Percentiles rank a stretch among this genome's conserved stretches.
phyloP scores from a whole-genome alignment of 1,140 invertebrate genomes.

The Antheraea pernyi region DNA sequence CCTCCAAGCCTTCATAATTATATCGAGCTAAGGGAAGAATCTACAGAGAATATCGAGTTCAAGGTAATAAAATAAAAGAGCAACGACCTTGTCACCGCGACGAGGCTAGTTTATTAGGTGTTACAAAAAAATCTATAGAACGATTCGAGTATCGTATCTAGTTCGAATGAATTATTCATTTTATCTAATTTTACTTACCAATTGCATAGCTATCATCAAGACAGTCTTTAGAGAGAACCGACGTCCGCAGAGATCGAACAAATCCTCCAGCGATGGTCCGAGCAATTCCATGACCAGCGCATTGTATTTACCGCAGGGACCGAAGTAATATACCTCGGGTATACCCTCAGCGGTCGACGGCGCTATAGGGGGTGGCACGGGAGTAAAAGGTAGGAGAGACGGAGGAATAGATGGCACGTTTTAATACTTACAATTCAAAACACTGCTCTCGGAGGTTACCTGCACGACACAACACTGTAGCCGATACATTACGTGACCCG shows the following conservation, averaged over 20 bases:
- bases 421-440: constrained; percentile 62
- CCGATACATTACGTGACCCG: constrained; percentile 40
- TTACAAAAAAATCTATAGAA: not conserved
- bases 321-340: constrained; percentile 99
- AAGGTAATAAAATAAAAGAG: not conserved
- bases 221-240: constrained; percentile 99
- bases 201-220: constrained; percentile 98
- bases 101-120: not conserved
- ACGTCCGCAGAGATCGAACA: constrained; percentile 99
- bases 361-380: constrained; percentile 46
- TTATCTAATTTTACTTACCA: constrained; percentile 85
- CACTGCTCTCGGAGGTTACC: constrained; percentile 66
- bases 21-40: not conserved
- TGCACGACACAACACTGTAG: constrained; percentile 57
- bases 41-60: not conserved
- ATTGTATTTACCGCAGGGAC: constrained; percentile 99
- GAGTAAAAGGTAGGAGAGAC: constrained; percentile 28
- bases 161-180: no score
- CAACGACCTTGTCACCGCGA: not conserved
- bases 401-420: constrained; percentile 36
- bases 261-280: constrained; percentile 99
- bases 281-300: constrained; percentile 99
- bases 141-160: no score
- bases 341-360: constrained; percentile 92
- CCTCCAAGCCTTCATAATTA: not conserved